Percentiles rank a stretch among this genome's conserved stretches.
These are phyloP conservation scores for Drosophila seguyi DNA, from an alignment of 1,140 invertebrate genomes.

Conservation along the genomic window DNA sequence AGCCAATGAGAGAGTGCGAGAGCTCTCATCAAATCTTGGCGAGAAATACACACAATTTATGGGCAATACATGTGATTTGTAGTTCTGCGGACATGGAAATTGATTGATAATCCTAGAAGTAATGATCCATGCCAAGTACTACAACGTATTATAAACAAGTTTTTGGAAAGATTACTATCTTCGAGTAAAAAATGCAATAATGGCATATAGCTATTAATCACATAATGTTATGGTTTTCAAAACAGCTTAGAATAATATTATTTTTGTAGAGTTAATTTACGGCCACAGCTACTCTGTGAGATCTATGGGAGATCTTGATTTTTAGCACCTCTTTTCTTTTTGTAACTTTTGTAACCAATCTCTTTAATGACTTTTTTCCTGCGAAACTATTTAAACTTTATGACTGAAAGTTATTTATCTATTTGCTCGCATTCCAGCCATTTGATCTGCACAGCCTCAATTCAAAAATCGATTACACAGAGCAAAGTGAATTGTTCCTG, in stretches of 20 bases:
- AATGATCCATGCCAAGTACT: conserved; percentile 21
- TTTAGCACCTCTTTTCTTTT: neutral
- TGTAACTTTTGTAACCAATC: neutral
- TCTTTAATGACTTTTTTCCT: neutral
- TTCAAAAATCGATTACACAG: conserved; percentile 55
- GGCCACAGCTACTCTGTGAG: neutral
- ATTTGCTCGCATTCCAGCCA: conserved; percentile 7
- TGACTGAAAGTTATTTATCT: conserved; percentile 2
- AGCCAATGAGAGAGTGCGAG: conserved; percentile 9
- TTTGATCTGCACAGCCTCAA: conserved; percentile 43
- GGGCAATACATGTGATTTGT: conserved; percentile 43
- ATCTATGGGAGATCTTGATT: neutral
- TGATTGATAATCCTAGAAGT: conserved; percentile 49
- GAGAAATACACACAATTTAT: conserved; percentile 37
- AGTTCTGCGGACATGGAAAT: conserved; percentile 19
- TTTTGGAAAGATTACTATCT: conserved; percentile 5
- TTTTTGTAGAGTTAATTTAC: neutral
- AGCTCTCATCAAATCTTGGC: conserved; percentile 22
- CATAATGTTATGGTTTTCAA: conserved; percentile 11
- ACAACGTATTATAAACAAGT: conserved; percentile 16
- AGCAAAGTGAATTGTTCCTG: conserved; percentile 38
- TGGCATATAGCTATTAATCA: conserved; percentile 2
- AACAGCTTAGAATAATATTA: conserved; percentile 9
- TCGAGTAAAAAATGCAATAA: conserved; percentile 1
- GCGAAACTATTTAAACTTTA: neutral